Evolutionary conservation across 2,888 invertebrate genomes (phyloP).

Genomic region (Drosophila quasianomalipes): DNA sequence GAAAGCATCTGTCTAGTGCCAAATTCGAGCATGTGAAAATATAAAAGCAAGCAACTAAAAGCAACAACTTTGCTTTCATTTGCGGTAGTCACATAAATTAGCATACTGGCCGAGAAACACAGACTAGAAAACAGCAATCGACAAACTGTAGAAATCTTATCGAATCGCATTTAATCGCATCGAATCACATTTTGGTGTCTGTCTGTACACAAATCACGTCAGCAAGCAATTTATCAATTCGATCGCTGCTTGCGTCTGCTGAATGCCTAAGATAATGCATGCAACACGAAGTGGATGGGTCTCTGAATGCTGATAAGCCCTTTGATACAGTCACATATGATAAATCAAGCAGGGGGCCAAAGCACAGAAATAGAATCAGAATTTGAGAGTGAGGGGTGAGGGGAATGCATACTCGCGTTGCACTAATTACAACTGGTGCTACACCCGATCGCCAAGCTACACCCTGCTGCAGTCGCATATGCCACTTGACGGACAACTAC

Average conservation of each 20-base stretch:
- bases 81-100: slow-evolving; percentile 56
- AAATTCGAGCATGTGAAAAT: slow-evolving; percentile 41
- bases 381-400: not conserved
- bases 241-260: slow-evolving; percentile 13
- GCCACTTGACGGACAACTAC: slow-evolving; percentile 60
- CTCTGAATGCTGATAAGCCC: slow-evolving; percentile 56
- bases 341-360: slow-evolving; percentile 16
- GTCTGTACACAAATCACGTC: slow-evolving; percentile 75
- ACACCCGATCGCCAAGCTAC: not conserved
- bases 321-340: slow-evolving; percentile 22
- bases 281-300: slow-evolving; percentile 58
- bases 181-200: slow-evolving; percentile 25
- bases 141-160: slow-evolving; percentile 53
- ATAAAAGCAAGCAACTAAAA: slow-evolving; percentile 5
- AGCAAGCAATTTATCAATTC: slow-evolving; percentile 69
- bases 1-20: slow-evolving; percentile 65
- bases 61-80: slow-evolving; percentile 56
- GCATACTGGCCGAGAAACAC: slow-evolving; percentile 45
- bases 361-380: not conserved
- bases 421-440: slow-evolving; percentile 37
- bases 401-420: slow-evolving; percentile 23
- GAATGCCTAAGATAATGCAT: slow-evolving; percentile 64
- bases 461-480: slow-evolving; percentile 27
- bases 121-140: slow-evolving; percentile 19
- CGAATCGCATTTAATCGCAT: slow-evolving; percentile 49